These are phyloP conservation scores for Solea solea DNA, from an alignment of 2,113 vertebrate genomes.

Conservation along the genomic window DNA sequence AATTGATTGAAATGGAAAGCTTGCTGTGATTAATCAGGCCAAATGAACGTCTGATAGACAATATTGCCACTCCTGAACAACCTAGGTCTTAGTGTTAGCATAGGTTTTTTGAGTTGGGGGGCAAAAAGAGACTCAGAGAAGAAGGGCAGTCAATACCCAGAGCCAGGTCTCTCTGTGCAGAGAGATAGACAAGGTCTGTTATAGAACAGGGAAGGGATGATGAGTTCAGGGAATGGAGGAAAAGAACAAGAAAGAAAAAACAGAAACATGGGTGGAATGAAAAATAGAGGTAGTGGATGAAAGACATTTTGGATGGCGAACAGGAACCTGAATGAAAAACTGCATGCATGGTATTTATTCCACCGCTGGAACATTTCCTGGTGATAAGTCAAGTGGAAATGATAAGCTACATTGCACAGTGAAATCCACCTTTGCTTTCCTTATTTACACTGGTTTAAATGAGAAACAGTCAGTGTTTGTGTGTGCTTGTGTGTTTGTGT, in stretches of 20 bases:
- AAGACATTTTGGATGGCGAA: slow-evolving; percentile 7
- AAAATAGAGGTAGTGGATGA: slow-evolving; percentile 16
- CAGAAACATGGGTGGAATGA: slow-evolving; percentile 29
- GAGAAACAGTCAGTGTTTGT: slow-evolving; percentile 15
- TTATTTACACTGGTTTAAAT: slow-evolving; percentile 63
- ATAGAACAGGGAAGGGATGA: slow-evolving; percentile 36
- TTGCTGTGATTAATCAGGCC: slow-evolving; percentile 2
- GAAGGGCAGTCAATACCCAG: slow-evolving; percentile 55
- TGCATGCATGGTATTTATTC: slow-evolving; percentile 64
- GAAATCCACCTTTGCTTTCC: slow-evolving; percentile 58
- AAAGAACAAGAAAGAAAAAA: slow-evolving; percentile 37
- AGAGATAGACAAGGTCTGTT: slow-evolving; percentile 46
- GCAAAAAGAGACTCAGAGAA: slow-evolving; percentile 19
- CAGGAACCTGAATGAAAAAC: slow-evolving; percentile 56
- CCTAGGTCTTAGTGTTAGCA: background rate
- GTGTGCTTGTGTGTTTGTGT: slow-evolving; percentile 1
- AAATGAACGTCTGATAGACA: slow-evolving; percentile 40
- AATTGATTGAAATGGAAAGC: too few relatives aligned
- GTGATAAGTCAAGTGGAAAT: slow-evolving; percentile 79
- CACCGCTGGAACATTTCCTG: slow-evolving; percentile 71
- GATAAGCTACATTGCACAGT: slow-evolving; percentile 76
- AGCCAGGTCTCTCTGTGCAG: slow-evolving; percentile 47
- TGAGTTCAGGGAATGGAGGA: slow-evolving; percentile 36
- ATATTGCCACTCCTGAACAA: too few relatives aligned
- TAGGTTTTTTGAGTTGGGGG: background rate